Base-by-base conservation (phyloP, 1,140 invertebrate genomes). In the Oreohelix idahoensis region DNA sequence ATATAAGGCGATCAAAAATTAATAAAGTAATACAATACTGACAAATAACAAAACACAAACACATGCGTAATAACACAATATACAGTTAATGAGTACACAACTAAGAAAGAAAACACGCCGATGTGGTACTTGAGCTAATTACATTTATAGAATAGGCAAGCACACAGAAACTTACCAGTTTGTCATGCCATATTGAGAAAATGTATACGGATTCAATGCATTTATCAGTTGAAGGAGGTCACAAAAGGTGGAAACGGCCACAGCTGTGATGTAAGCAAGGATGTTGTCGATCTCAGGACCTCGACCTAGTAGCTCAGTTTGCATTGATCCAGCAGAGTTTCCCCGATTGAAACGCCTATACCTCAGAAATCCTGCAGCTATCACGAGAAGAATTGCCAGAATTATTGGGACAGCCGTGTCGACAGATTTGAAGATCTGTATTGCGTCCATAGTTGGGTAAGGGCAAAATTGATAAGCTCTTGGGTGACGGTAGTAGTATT, bases 241-340 rank as follows among this genome's bases (percentile, higher is more conserved):
- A 32, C 63, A 66, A 4, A 66, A 32, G n/a, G 5, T 32, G 63
- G 63, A 10, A 32, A 73, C 82, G 20, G 49, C 85, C 15, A 79
- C 71, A 11, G 39, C 36, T 1, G 38, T 29, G 39, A 73, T 26
- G 38, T 73, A 73, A 20, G 26, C 71, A 73, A 45, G 38, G 5
- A 42, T 4, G 71, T 13, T 73, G 71, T 73, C 71, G n/a, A 42
- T 73, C 36, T 39, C 36, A 39, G 71, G 38, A n/a, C 71, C 38
- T 42, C n/a, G 36, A 26, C 38, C n/a, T 42, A 73, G 2, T 1
- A 73, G 39, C 71, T 39, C 71, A 23, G n/a, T 32, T 5, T n/a
- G 20, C 71, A 73, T 73, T 5, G 36, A 26, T 10, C 23, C 42
- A 26, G 71, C 0, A n/a, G 71, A 73, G 35, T n/a, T 20, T 45